Base-by-base conservation (phyloP, 2,797 vertebrate genomes). In the Clarias fuscus region DNA sequence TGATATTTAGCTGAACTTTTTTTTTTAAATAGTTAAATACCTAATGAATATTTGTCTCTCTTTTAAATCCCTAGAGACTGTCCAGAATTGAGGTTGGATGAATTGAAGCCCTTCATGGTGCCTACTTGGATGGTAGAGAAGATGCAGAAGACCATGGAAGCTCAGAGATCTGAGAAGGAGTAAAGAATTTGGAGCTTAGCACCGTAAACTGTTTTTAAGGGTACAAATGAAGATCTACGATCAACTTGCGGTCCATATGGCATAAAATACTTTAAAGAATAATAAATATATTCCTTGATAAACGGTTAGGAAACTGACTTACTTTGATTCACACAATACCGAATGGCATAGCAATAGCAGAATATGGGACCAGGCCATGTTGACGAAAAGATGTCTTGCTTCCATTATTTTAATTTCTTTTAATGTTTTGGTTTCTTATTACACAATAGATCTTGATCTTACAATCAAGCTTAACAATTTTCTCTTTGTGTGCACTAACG, bases 61-160 rank as follows among this genome's bases (percentile, higher is more conserved):
- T n/a, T 72, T 56, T 86, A 53, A 43, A 77, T 84, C 30, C 61
- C 6, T 86, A 99, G 98, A 90, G 97, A 97, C 86, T 97, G 95
- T 18, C 94, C 97, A 0, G 98, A 99, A 0, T 92, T 99, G 87
- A 96, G 92, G 89, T 90, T 98, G 94, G 97, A 99, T 2, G 98
- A 99, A 88, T 85, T 99, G 92, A 98, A 98, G 90, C 96, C 98
- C 0, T 99, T 99, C 86, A 70, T 93, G 0, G 96, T 97, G 0
- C 98, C 98, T 0, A 40, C 87, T 0, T 99, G 97, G 98, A 99
- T 99, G 96, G 96, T 97, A 0, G 96, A 96, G 91, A 99, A 99
- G 95, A 99, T 99, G 97, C 95, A 96, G 87, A 95, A 94, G 89
- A 95, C 96, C 67, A 99, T 99, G 98, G 97, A 98, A 87, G 93